Conservation (phyloP, 1,140 invertebrate species). For the Coelopa frigida region DNA sequence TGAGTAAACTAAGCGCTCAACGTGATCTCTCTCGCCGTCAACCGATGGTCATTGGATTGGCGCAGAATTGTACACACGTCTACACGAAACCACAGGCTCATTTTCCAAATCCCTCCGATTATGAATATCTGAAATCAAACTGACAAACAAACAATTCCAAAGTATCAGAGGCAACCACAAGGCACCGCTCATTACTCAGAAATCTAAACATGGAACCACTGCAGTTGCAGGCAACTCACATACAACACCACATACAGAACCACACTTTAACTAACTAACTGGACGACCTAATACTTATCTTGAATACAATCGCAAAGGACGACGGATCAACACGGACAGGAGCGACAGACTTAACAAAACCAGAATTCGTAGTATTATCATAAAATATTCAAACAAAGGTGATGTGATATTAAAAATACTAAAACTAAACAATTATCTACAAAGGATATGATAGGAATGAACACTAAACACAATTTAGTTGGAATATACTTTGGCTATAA, state of each 20-base stretch:
- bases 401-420: constrained; percentile 42
- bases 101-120: constrained; percentile 16
- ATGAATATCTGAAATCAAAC: constrained; percentile 8
- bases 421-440: constrained; percentile 11
- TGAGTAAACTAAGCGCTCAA: too few relatives aligned
- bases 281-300: too few relatives aligned
- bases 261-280: too few relatives aligned
- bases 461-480: constrained; percentile 14
- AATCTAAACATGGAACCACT: too few relatives aligned
- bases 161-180: neutral
- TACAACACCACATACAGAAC: too few relatives aligned
- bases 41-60: neutral
- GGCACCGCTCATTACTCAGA: constrained; percentile 27
- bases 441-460: constrained; percentile 15
- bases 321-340: too few relatives aligned
- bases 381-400: constrained; percentile 38
- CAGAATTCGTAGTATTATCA: too few relatives aligned
- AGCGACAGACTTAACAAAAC: too few relatives aligned
- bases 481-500: too few relatives aligned
- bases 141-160: constrained; percentile 1
- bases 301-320: too few relatives aligned
- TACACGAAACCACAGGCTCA: constrained; percentile 12
- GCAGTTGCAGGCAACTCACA: constrained; percentile 43
- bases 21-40: too few relatives aligned
- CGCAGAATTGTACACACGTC: constrained; percentile 24